Base-by-base conservation (phyloP, 2,888 invertebrate species). In the Macrophya annulata region DNA sequence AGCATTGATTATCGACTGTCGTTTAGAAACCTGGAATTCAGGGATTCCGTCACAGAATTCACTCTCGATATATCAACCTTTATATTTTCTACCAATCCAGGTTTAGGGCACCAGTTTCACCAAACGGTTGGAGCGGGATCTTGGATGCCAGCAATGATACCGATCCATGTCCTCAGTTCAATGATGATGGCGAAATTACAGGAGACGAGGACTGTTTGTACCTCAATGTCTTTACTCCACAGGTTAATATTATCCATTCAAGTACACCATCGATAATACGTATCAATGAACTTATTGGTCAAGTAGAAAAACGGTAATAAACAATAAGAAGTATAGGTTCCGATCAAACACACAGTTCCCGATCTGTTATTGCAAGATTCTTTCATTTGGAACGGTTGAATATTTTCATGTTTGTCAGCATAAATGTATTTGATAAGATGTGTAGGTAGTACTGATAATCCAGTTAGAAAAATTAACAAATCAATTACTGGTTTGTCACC, bases 161-260 rank as follows among this genome's bases (percentile, higher is more conserved):
- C 17, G 40, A 37, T 4, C 15, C 17, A 4, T 72, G 72, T 72
- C 72, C 40, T 25, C 72, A 72, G 72, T 10, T 72, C 37, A 8
- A 37, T 6, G 40, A 37, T n/a, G n/a, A 40, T 6, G 48, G 48
- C 9, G 12, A 21, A 4, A 48, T 48, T 3, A 51, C n/a, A 15
- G 76, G 76, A 10, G 21, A 48, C n/a, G 76, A 76, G 21, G 76
- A 76, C 48, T 76, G 76, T 17, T 21, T 76, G 1, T 76, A 76
- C 15, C 76, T 76, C 21, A 45, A 76, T 15, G 48, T 76, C 10
- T 76, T 40, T 17, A 76, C 76, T 4, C 45, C 76, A 10, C 76
- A 21, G 51, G 76, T 76, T 12, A 21, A 15, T 4, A 25, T 25
- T 25, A 8, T 68, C 25, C 68, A 5, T 68, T 4, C 9, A 10